These are phyloP conservation scores for Brachionus calyciflorus DNA, from an alignment of 1,140 invertebrate species.

Conservation along the genomic window DNA sequence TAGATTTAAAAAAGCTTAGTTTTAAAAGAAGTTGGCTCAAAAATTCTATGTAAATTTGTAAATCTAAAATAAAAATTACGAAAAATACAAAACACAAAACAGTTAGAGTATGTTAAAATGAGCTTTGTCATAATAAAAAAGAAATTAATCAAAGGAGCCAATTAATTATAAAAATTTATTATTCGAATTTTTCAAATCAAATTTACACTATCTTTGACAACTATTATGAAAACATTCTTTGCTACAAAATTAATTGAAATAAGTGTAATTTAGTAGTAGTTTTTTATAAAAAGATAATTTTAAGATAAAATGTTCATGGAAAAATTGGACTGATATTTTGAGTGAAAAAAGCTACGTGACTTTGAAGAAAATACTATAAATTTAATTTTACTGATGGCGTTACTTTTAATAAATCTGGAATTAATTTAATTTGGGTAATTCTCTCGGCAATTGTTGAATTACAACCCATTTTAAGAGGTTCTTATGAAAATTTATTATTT, in stretches of 20 bases:
- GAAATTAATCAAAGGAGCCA: no score
- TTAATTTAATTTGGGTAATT: not conserved
- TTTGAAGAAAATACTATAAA: not conserved
- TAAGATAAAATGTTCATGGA: not conserved
- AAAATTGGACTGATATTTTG: not conserved
- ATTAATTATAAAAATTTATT: not conserved
- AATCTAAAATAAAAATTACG: not conserved
- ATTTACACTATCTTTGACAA: not conserved
- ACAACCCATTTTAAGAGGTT: not conserved
- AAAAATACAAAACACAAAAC: no score
- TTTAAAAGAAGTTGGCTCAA: not conserved
- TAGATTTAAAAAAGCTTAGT: not conserved
- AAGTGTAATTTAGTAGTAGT: not conserved
- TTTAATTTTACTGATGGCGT: not conserved
- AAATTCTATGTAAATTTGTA: not conserved
- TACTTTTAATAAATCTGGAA: not conserved
- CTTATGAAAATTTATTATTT: not conserved
- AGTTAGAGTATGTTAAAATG: no score
- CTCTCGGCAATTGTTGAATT: not conserved
- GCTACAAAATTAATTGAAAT: no score
- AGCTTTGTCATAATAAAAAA: not conserved
- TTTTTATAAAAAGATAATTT: no score
- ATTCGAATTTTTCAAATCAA: not conserved
- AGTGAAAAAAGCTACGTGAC: not conserved
- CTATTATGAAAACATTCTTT: no score